A percentile compares a stretch with the other conserved stretches of the same genome.
These are phyloP conservation scores for Epirrita christyi DNA, from an alignment of 2,888 invertebrate species.

Conservation along the genomic window DNA sequence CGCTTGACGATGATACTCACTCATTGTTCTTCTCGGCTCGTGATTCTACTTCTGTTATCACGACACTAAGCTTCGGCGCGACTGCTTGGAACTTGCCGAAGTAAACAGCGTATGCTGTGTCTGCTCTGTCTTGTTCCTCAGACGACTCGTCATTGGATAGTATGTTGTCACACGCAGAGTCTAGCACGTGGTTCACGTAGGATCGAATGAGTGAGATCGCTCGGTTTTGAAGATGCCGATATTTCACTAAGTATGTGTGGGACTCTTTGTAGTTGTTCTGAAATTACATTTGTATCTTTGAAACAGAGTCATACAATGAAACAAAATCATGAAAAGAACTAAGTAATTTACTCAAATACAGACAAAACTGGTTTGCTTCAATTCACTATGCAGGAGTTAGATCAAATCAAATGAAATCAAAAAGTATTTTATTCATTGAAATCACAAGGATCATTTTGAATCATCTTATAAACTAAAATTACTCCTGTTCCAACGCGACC, in stretches of 20 bases:
- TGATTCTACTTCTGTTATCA: slow-evolving; percentile 93
- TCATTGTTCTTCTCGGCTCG: slow-evolving; percentile 89
- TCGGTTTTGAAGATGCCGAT: slow-evolving; percentile 92
- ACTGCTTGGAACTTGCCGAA: slow-evolving; percentile 98
- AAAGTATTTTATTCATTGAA: too few relatives aligned
- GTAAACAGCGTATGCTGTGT: slow-evolving; percentile 92
- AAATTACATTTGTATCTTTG: slow-evolving; percentile 35
- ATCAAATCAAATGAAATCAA: too few relatives aligned
- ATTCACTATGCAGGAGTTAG: too few relatives aligned
- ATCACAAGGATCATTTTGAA: too few relatives aligned
- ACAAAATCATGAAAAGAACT: too few relatives aligned
- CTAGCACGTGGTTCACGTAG: slow-evolving; percentile 90
- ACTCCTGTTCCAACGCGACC: too few relatives aligned
- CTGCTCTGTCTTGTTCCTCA: slow-evolving; percentile 71
- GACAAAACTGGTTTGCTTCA: too few relatives aligned
- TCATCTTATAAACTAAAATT: too few relatives aligned
- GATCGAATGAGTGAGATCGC: slow-evolving; percentile 92
- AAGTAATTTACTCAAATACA: too few relatives aligned
- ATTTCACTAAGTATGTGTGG: slow-evolving; percentile 91
- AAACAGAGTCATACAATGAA: too few relatives aligned
- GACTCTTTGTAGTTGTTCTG: slow-evolving; percentile 95
- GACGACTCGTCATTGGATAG: slow-evolving; percentile 64
- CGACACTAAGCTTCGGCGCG: slow-evolving; percentile 92
- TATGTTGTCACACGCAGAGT: slow-evolving; percentile 92
- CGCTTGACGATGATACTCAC: slow-evolving; percentile 82